These are phyloP conservation scores for Antigone vipio DNA, from an alignment of 2,113 vertebrate genomes.

Conservation along the genomic window DNA sequence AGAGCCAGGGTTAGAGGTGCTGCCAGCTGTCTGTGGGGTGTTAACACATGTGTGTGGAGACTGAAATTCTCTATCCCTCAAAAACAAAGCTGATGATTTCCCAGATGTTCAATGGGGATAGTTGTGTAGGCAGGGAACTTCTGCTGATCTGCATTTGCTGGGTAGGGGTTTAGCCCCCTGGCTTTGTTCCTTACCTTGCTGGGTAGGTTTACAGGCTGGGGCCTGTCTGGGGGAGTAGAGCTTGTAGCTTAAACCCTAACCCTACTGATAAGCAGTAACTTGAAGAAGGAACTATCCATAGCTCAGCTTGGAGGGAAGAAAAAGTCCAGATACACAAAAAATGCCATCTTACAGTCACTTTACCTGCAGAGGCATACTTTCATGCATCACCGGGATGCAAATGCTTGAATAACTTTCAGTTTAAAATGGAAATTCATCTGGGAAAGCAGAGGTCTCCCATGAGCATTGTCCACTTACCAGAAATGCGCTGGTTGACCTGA, in stretches of 20 bases:
- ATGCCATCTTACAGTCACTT: slow-evolving; percentile 2
- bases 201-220: not conserved
- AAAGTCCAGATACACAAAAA: not conserved
- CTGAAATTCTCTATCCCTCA: not conserved
- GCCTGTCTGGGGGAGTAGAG: not conserved
- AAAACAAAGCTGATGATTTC: not conserved
- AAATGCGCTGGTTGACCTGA: not conserved
- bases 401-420: slow-evolving; percentile 10
- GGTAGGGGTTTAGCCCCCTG: not conserved
- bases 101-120: not conserved
- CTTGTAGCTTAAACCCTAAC: not conserved
- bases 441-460: not conserved
- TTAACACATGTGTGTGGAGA: not conserved
- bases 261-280: not conserved
- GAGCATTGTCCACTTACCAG: not conserved
- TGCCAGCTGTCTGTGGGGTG: not conserved
- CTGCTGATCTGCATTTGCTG: not conserved
- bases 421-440: not conserved
- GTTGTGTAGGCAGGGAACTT: not conserved
- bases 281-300: not conserved
- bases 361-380: not conserved
- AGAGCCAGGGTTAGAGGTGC: not conserved
- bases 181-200: not conserved
- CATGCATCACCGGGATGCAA: not conserved
- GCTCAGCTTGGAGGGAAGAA: not conserved